Percentiles rank a stretch among this genome's conserved stretches.
These are phyloP conservation scores for Theocolax elegans DNA, from an alignment of 1,140 invertebrate genomes.

Conservation along the genomic window DNA sequence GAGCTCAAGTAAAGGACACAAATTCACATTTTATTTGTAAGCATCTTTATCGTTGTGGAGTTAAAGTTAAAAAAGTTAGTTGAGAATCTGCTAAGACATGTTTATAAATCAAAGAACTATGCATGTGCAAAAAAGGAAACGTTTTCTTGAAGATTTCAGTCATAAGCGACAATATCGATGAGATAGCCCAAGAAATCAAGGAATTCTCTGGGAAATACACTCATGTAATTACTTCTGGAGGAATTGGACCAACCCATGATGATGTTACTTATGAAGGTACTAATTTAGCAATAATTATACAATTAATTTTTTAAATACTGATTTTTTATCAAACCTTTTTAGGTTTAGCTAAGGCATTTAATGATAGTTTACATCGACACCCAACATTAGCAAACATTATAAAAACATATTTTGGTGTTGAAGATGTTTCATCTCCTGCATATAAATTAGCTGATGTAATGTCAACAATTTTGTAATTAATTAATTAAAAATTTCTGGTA, in stretches of 20 bases:
- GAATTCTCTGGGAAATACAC: slow-evolving; percentile 72
- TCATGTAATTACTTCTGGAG: slow-evolving; percentile 83
- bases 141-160: slow-evolving; percentile 72
- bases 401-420: slow-evolving; percentile 60
- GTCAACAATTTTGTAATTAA: slow-evolving; percentile 21
- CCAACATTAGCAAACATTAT: slow-evolving; percentile 73
- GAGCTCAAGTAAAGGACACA: slow-evolving; percentile 80
- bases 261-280: slow-evolving; percentile 83
- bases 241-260: slow-evolving; percentile 88
- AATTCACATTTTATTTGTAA: slow-evolving; percentile 79
- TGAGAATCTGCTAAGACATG: slow-evolving; percentile 40
- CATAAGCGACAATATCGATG: slow-evolving; percentile 76
- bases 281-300: slow-evolving; percentile 17
- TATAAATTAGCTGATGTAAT: slow-evolving; percentile 67
- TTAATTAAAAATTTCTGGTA: too few relatives aligned
- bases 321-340: slow-evolving; percentile 40
- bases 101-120: slow-evolving; percentile 30
- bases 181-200: slow-evolving; percentile 77
- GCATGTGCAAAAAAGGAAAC: slow-evolving; percentile 34
- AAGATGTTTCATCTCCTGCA: slow-evolving; percentile 58
- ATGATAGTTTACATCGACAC: slow-evolving; percentile 70
- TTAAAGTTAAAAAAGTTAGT: slow-evolving; percentile 73
- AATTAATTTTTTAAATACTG: slow-evolving; percentile 8
- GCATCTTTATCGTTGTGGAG: slow-evolving; percentile 74
- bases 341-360: slow-evolving; percentile 78